Conservation (phyloP, 2,888 invertebrate genomes). For the Ctenicera cuprea region DNA sequence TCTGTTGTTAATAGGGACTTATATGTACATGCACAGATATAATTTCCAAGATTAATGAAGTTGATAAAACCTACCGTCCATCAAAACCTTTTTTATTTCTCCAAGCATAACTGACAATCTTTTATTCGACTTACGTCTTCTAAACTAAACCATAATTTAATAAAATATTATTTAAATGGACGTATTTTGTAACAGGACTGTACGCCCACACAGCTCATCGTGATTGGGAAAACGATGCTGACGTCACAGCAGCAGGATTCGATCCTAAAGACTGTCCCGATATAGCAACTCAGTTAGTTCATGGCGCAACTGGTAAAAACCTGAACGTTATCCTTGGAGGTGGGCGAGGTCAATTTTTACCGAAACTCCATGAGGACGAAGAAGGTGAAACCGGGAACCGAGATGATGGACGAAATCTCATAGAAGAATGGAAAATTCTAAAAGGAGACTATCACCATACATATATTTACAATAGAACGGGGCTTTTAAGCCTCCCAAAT, state of each 20-base stretch:
- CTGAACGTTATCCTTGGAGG: slow-evolving; percentile 88
- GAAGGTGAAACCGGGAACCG: slow-evolving; percentile 70
- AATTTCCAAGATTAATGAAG: too few species aligned
- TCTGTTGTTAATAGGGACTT: too few species aligned
- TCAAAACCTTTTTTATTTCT: too few species aligned
- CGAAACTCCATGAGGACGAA: slow-evolving; percentile 70
- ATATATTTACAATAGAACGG: slow-evolving; percentile 77
- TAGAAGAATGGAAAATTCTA: slow-evolving; percentile 80
- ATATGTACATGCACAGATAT: too few species aligned
- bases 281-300: slow-evolving; percentile 84
- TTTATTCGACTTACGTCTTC: too few species aligned
- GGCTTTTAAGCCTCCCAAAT: slow-evolving; percentile 74
- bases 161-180: too few species aligned
- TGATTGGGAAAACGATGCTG: slow-evolving; percentile 83
- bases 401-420: slow-evolving; percentile 80
- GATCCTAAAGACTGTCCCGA: slow-evolving; percentile 79
- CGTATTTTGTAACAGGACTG: slow-evolving; percentile 70
- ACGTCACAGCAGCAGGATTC: slow-evolving; percentile 66
- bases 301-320: slow-evolving; percentile 79
- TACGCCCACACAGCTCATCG: slow-evolving; percentile 84
- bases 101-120: too few species aligned
- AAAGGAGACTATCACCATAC: slow-evolving; percentile 68
- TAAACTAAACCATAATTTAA: too few species aligned
- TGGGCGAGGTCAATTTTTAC: slow-evolving; percentile 80
- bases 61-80: too few species aligned